Base-by-base conservation (phyloP, 2,888 invertebrate genomes). In the Scaptomyza reducta region DNA sequence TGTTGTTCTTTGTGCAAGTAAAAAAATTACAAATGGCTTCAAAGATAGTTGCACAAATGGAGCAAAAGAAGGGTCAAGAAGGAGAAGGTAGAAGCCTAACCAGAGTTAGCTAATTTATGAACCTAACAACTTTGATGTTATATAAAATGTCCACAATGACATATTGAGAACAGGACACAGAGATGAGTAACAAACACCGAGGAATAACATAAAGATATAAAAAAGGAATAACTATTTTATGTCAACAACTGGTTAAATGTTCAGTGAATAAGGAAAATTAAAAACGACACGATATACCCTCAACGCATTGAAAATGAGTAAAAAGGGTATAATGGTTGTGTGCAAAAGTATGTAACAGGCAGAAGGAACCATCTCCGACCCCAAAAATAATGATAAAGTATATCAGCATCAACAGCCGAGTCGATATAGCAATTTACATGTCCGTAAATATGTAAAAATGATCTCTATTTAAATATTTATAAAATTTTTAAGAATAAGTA, bases 21-120 rank as follows among this genome's bases (percentile, higher is more conserved):
- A 89, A 80, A 80, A 79, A 79, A 85, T 79, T 85, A 77, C 78
- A 84, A 81, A 82, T 86, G 89, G 71, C 64, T 51, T 27, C 63
- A 51, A 63, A 60, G 66, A 73, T 50, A 59, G 65, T 63, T 64
- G 47, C n/a, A 18, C 55, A 13, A 38, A 16, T 31, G 40, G 25
- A 55, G 50, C 41, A 40, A 13, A 47, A 60, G 58, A 40, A 16
- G 38, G 31, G 9, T 5, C 13, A 31, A 22, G 22, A 29, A 2
- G 14, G 31, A 13, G 13, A 10, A 18, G 33, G 29, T 14, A 7
- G 7, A 38, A 14, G 45, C 29, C 42, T 31, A 57, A 70, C 51
- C 62, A 53, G 59, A 18, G 67, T 57, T 57, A 45, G 16, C 66
- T 77, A 86, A 88, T 88, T 83, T 88, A 83, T 83, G 73, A 71